Evolutionary conservation across 1,140 invertebrate genomes (phyloP), one percentile per base, ranked within the genome.

Genomic region (Gonatopus flavifemur): DNA sequence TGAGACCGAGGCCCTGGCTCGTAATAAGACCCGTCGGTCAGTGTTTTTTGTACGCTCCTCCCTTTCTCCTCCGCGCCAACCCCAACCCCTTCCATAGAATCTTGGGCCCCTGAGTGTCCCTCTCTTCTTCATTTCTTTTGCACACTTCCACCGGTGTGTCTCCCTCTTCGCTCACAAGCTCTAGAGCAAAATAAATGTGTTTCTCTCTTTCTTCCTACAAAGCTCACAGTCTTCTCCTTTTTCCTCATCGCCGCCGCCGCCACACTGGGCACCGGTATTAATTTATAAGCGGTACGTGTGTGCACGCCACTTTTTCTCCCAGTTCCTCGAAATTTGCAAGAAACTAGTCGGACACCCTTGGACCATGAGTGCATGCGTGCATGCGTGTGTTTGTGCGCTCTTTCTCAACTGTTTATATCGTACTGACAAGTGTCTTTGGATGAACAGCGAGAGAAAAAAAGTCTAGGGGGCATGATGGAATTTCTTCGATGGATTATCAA

Each of bases 261-360:
- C 52, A 46, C 47, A 46, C 51, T 65, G 64, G 71, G 45, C 47
- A 46, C 51, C 66, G 64, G 71, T 74, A 76, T 76, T 76, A 77
- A 76, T 77, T 77, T 77, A 74, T 76, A 77, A 74, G 72, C 69
- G 64, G 63, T 72, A 72, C 72, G 75, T 71, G 70, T 72, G 72
- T 70, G 72, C 72, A 76, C 67, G 71, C 66, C 63, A 63, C 71
- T 75, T 77, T 77, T 72, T 75, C 69, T 63, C 58, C 53, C 64
- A 64, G 61, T 78, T 78, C 74, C 67, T 70, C 74, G 76, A 78
- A 78, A 78, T 78, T 78, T 78, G 76, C 76, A 78, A 78, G 74
- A 76, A 78, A 78, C 76, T 78, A 77, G 74, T 76, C 72, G 72
- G 64, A 70, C 68, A 71, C 66, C 61, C 67, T 62, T 59, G 59